These are phyloP conservation scores for Periparus ater DNA, from an alignment of 2,797 vertebrate species.

Conservation along the genomic window DNA sequence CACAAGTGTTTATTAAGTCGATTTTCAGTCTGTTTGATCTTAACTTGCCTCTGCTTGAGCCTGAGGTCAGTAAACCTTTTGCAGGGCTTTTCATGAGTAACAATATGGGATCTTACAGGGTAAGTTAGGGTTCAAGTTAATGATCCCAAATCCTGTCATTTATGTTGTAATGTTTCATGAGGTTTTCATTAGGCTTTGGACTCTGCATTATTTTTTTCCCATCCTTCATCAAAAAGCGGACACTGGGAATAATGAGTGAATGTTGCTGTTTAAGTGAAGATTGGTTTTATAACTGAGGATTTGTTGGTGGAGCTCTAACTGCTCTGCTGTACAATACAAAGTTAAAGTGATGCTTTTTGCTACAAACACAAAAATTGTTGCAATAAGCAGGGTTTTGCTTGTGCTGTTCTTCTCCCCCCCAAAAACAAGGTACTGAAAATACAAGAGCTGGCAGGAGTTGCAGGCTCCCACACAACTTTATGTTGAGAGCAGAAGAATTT, in stretches of 20 bases:
- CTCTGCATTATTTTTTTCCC: neutral
- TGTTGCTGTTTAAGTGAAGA: neutral
- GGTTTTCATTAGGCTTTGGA: neutral
- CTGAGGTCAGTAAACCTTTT: neutral
- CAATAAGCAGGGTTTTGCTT: neutral
- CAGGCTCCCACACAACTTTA: neutral
- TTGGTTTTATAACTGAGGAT: neutral
- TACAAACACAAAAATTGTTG: neutral
- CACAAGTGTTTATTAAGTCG: neutral
- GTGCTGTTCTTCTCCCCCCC: neutral
- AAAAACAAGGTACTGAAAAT: neutral
- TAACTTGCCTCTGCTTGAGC: slow-evolving; percentile 14
- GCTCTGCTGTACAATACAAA: no score
- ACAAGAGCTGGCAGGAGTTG: neutral
- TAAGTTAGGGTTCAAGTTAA: neutral
- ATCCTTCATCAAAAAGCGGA: neutral
- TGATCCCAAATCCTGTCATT: neutral
- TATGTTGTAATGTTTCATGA: neutral
- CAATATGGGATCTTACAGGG: neutral
- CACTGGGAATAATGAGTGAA: neutral
- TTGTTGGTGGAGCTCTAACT: neutral
- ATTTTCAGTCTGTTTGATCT: slow-evolving; percentile 15
- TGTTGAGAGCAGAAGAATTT: neutral
- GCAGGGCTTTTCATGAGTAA: neutral
- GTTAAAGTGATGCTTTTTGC: neutral